Evolutionary conservation across 2,113 vertebrate species (phyloP), one percentile per base, ranked within the genome.

Genomic region (Ascaphus truei): DNA sequence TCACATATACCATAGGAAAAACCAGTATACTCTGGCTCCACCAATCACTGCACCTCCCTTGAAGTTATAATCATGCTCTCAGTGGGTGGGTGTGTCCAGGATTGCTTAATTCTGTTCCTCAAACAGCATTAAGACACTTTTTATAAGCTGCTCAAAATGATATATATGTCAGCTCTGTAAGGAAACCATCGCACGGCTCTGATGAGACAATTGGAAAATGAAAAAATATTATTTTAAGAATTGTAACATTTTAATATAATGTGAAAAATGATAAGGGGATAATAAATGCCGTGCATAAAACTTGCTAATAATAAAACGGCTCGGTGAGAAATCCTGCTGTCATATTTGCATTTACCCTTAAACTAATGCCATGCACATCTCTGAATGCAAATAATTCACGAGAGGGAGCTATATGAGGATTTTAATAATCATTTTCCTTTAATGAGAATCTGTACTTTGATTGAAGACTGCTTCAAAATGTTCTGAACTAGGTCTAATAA

Each of bases 311-410:
- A 87, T 90, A 85, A 85, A 86, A 86, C 7, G 82, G 72, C 86
- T 85, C 76, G 81, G 83, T 85, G 86, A 85, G 87, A 86, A 85
- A 84, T 85, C 87, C 85, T 53, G 83, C 89, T 92, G 89, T 88
- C 85, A 76, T 87, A 88, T 89, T 88, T 92, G 88, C 88, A 86
- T 90, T 89, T 90, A 90, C 82, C 83, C 88, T 87, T 87, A 88
- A 91, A 88, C 81, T 84, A 87, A 88, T 86, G 81, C 80, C 74
- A 12, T 85, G 84, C 85, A 88, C 85, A 87, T 86, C 87, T 86
- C 83, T 76, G 79, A 90, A 90, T 87, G 83, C 86, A 91, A 88
- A 86, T 89, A 90, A 89, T 86, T 91, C 90, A 89, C 82, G 20
- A 85, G 85, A 87, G 87, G 83, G 85, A 87, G 87, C 84, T 85